These are phyloP conservation scores for Corythoichthys intestinalis DNA, from an alignment of 2,113 vertebrate genomes.

Conservation along the genomic window DNA sequence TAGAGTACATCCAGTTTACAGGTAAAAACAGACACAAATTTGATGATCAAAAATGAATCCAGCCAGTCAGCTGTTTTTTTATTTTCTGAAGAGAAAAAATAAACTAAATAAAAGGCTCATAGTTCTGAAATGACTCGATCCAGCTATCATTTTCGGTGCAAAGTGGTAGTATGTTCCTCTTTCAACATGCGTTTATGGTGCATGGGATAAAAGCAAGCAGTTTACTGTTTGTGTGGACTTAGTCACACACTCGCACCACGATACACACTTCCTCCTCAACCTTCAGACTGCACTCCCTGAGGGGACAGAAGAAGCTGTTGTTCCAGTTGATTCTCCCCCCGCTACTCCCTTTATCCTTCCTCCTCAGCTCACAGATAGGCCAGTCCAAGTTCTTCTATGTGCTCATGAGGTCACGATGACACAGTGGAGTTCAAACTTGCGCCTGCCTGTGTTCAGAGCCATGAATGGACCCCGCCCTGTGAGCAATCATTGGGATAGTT, in stretches of 20 bases:
- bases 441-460: slow-evolving; percentile 13
- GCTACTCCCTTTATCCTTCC: slow-evolving; percentile 4
- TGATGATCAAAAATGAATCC: background rate
- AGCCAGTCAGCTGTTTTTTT: background rate
- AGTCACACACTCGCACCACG: slow-evolving; percentile 12
- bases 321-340: slow-evolving; percentile 26
- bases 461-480: slow-evolving; percentile 20
- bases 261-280: slow-evolving; percentile 36
- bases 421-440: slow-evolving; percentile 17
- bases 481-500: slow-evolving; percentile 7
- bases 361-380: slow-evolving; percentile 29
- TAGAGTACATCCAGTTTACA: no score
- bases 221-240: slow-evolving; percentile 7
- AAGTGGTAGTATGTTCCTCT: slow-evolving; percentile 56
- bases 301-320: slow-evolving; percentile 55
- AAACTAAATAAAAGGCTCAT: no score
- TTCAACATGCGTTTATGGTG: slow-evolving; percentile 34
- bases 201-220: background rate
- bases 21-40: no score
- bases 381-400: slow-evolving; percentile 28
- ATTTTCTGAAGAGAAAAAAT: background rate
- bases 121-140: background rate
- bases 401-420: slow-evolving; percentile 9
- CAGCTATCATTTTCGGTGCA: slow-evolving; percentile 34
- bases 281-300: slow-evolving; percentile 44